phyloP scores from a whole-genome alignment of 2,113 vertebrate species.

The Gobio gobio region DNA sequence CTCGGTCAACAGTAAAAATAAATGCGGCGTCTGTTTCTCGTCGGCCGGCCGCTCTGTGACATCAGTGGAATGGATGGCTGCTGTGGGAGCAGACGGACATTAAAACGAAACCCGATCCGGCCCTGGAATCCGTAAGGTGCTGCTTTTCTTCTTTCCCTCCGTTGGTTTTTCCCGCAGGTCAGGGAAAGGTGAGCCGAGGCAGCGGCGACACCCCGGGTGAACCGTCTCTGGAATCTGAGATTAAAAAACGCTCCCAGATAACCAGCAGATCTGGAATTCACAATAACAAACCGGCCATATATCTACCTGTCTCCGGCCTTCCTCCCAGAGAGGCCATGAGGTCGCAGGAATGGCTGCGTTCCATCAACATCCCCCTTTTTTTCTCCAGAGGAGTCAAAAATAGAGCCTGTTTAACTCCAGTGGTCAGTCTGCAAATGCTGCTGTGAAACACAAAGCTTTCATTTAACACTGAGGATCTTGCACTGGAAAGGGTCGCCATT shows the following conservation, averaged over 20 bases:
- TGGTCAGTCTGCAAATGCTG: too few species aligned
- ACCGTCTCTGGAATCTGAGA: slow-evolving; percentile 92
- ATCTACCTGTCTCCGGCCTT: slow-evolving; percentile 98
- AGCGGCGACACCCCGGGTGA: slow-evolving; percentile 79
- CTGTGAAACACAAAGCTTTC: too few species aligned
- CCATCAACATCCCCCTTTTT: slow-evolving; percentile 76
- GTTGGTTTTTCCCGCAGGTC: slow-evolving; percentile 72
- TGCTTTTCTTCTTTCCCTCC: slow-evolving; percentile 67
- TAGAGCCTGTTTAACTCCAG: slow-evolving; percentile 54
- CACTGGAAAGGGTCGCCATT: too few species aligned
- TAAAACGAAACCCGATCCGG: slow-evolving; percentile 81
- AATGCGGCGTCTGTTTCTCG: slow-evolving; percentile 66
- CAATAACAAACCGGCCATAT: slow-evolving; percentile 98
- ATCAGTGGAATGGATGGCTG: slow-evolving; percentile 72
- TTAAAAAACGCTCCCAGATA: slow-evolving; percentile 94
- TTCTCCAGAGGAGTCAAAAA: slow-evolving; percentile 74
- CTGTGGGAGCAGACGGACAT: slow-evolving; percentile 75
- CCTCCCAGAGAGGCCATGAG: slow-evolving; percentile 88
- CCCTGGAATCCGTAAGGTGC: slow-evolving; percentile 81
- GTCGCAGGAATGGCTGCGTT: slow-evolving; percentile 90
- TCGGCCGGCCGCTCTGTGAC: slow-evolving; percentile 64
- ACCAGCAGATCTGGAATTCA: slow-evolving; percentile 97
- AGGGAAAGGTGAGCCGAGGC: slow-evolving; percentile 83
- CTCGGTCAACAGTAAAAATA: slow-evolving; percentile 54
- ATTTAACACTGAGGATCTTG: too few species aligned